Base-by-base conservation (phyloP, 2,888 invertebrate genomes). In the Nemotelus pantherinus region DNA sequence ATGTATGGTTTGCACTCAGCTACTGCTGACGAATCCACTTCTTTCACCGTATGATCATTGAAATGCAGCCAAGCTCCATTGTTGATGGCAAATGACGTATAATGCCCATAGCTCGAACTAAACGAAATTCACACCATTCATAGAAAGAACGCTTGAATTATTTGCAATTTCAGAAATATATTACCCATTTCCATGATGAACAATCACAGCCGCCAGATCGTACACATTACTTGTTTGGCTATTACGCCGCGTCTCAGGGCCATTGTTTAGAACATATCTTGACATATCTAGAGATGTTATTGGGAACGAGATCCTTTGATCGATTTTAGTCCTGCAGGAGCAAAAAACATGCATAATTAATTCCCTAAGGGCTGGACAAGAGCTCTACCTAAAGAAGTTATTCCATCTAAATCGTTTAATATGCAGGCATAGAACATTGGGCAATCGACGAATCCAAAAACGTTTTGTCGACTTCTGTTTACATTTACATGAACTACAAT, bases 331-430 rank as follows among this genome's bases (percentile, higher is more conserved):
- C 79, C 89, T 89, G 25, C 4, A 67, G 67, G 41, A 10, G 7
- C 41, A 10, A 60, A n/a, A n/a, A 41, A 60, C 25, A n/a, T 60
- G 25, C 60, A 41, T 25, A 25, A 25, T 25, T 25, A 25, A 25
- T 25, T 25, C 25, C 25, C 25, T 25, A 1, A 25, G 25, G 25
- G 25, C 25, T 25, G 25, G 25, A 25, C 25, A 25, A 25, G 25
- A 58, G 7, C 25, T 58, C 58, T 58, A 91, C 89, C 94, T 90
- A 85, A 92, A 93, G 83, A 91, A 93, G 84, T 93, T 92, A 84
- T 92, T 92, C 94, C 94, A 95, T 81, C 94, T 90, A 87, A 95
- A 95, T 82, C 95, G 88, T 87, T 95, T 95, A 82, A 95, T 89
- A 85, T 95, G 95, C 83, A 95, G 87, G 88, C 95, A 95, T 81